phyloP scores from a whole-genome alignment of 2,888 invertebrate species.

The Caenorhabditis virilis region DNA sequence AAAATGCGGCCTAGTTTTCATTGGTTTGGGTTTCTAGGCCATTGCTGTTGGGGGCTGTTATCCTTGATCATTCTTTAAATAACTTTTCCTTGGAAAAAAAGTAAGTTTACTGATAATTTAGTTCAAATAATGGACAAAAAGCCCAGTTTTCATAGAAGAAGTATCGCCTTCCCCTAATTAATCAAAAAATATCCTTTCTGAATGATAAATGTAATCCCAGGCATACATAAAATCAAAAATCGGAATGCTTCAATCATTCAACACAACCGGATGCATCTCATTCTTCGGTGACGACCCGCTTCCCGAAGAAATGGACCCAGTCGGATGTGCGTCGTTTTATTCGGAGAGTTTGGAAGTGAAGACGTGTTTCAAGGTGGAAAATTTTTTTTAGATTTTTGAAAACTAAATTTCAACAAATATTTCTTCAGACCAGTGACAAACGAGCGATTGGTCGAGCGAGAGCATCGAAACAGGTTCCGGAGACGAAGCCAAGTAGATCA shows the following conservation, averaged over 20 bases:
- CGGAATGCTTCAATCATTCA: constrained; percentile 55
- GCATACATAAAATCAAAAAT: constrained; percentile 52
- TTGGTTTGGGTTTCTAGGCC: too few relatives aligned
- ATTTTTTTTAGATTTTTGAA: neutral
- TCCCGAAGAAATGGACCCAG: constrained; percentile 62
- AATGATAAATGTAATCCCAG: constrained; percentile 24
- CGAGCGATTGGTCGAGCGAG: constrained; percentile 56
- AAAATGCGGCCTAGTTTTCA: too few relatives aligned
- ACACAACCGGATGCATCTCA: constrained; percentile 59
- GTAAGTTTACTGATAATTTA: too few relatives aligned
- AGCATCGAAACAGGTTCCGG: constrained; percentile 50
- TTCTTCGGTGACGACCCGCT: constrained; percentile 57
- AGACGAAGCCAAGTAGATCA: constrained; percentile 14
- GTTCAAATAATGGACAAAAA: too few relatives aligned
- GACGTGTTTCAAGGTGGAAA: constrained; percentile 54
- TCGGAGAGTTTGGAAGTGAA: constrained; percentile 57
- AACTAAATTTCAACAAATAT: too few relatives aligned
- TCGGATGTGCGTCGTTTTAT: constrained; percentile 62
- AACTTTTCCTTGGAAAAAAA: too few relatives aligned
- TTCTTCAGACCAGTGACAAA: constrained; percentile 54
- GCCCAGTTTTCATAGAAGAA: too few relatives aligned
- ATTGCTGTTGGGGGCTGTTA: too few relatives aligned
- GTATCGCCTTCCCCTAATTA: too few relatives aligned
- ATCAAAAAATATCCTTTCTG: constrained; percentile 28
- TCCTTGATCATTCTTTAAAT: too few relatives aligned